phyloP scores from a whole-genome alignment of 2,888 invertebrate genomes.

The Dascillus cervinus region DNA sequence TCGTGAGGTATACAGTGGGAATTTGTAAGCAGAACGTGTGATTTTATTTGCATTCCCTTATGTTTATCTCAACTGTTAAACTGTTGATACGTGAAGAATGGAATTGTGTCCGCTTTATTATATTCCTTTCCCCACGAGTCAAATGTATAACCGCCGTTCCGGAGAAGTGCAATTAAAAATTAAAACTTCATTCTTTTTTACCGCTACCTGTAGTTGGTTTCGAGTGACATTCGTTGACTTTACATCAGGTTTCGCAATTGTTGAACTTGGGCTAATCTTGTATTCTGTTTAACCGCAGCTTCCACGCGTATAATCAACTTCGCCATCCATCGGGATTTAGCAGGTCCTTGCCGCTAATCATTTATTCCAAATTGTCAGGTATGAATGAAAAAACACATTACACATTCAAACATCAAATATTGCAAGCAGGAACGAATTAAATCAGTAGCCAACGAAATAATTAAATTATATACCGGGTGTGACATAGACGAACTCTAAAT shows the following conservation, averaged over 20 bases:
- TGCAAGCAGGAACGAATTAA: too few species aligned
- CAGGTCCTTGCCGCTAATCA: slow-evolving; percentile 16
- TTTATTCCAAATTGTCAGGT: too few species aligned
- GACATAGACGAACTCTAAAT: too few species aligned
- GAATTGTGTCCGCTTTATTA: slow-evolving; percentile 27
- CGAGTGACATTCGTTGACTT: slow-evolving; percentile 26
- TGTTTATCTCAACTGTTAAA: slow-evolving; percentile 26
- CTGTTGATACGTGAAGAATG: too few species aligned
- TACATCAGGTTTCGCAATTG: slow-evolving; percentile 25
- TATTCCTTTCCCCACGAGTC: slow-evolving; percentile 19
- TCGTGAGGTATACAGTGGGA: slow-evolving; percentile 22
- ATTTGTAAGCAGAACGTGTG: slow-evolving; percentile 28
- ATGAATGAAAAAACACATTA: too few species aligned
- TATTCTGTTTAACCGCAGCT: slow-evolving; percentile 27
- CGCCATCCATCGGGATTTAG: slow-evolving; percentile 17
- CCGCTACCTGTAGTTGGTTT: slow-evolving; percentile 21
- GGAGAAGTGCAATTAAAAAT: slow-evolving; percentile 29
- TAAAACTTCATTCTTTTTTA: slow-evolving; percentile 34
- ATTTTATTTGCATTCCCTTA: slow-evolving; percentile 34
- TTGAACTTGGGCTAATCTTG: slow-evolving; percentile 27
- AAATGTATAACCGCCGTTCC: slow-evolving; percentile 17
- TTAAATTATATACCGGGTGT: too few species aligned
- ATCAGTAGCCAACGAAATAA: too few species aligned
- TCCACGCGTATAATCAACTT: slow-evolving; percentile 19
- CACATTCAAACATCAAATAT: too few species aligned